Base-by-base conservation (phyloP, 2,797 vertebrate species). In the Cheirogaleus major region DNA sequence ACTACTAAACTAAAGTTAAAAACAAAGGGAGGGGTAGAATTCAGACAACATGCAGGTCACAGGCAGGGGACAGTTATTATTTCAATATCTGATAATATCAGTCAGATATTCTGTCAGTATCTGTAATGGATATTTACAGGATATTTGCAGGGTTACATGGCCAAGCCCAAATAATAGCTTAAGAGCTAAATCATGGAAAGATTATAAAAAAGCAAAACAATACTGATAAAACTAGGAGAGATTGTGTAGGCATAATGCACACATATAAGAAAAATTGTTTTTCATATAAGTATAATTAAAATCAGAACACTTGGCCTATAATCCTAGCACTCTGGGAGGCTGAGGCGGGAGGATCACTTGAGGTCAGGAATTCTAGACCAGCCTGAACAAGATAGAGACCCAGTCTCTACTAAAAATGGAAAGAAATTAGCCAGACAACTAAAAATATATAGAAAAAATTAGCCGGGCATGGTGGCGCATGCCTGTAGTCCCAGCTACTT, bases 51-150 rank as follows among this genome's bases (percentile, higher is more conserved):
- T 38, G 52, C 75, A 86, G 25, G 43, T 41, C 61, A 78, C 25
- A 65, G 67, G 11, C 12, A 6, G 1, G 38, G 59, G 14, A 92
- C 12, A 57, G 63, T 88, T 30, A 73, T 55, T 76, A 72, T 10
- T 55, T 79, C 22, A 38, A 27, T 55, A 55, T 15, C 50, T 38
- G 50, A 79, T 52, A 25, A 38, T 35, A 79, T 55, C n/a, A 38
- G 22, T 78, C 50, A 78, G n/a, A 38, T 55, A 78, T 38, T 78
- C 75, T 55, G n/a, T 38, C 76, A 27, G 14, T 38, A 79, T 79
- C 13, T 79, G 43, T 78, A 95, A 82, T 93, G 73, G 30, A 4
- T 82, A n/a, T 91, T 73, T 83, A 20, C 15, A 81, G n/a, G 18
- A n/a, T 67, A 67, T 35, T 67, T 67, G 30, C 7, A 67, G 83